Evolutionary conservation across 2,888 invertebrate genomes (phyloP), one percentile per base, ranked within the genome.

Genomic region (Gasteruption jaculator): DNA sequence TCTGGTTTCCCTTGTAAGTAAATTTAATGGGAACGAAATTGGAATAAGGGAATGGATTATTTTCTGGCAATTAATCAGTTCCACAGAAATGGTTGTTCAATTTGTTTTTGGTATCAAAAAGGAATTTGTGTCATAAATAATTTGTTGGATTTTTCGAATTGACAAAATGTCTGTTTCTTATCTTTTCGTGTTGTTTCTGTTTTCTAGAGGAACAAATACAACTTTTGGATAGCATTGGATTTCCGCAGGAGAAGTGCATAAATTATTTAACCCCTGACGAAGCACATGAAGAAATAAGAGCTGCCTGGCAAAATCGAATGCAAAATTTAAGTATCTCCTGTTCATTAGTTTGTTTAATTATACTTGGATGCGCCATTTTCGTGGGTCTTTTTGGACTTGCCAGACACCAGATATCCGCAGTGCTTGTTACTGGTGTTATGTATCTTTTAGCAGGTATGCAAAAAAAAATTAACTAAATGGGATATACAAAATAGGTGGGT

Each of bases 271-370:
- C 85, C 5, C 83, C 85, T 47, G 77, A 77, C 45, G 74, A 76
- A 34, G 74, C 77, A 24, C 77, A 77, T 35, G 86, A 86, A 51
- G 86, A 88, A 61, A 81, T 82, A 10, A 76, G 85, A 53, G 82
- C 83, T 41, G 86, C 86, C 61, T 89, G 89, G 89, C 73, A 74
- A 49, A 72, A 72, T 52, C 63, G 73, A 62, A 92, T 94, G 91
- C 92, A 94, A 75, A 94, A 94, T 73, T 76, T 94, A 51, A 93
- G 92, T 42, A 93, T 94, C 71, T 93, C 93, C 8, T 94, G 94
- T 71, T 90, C 91, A 32, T 77, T 94, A 56, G 94, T 94, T 4
- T 91, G 91, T 60, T 78, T 93, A 38, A 92, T 94, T 58, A 85
- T 94, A 43, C 71, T 93, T 50, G 87, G 89, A 34, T 85, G 87